These are phyloP conservation scores for Hippoglossus stenolepis DNA, from an alignment of 2,113 vertebrate genomes.

Conservation along the genomic window DNA sequence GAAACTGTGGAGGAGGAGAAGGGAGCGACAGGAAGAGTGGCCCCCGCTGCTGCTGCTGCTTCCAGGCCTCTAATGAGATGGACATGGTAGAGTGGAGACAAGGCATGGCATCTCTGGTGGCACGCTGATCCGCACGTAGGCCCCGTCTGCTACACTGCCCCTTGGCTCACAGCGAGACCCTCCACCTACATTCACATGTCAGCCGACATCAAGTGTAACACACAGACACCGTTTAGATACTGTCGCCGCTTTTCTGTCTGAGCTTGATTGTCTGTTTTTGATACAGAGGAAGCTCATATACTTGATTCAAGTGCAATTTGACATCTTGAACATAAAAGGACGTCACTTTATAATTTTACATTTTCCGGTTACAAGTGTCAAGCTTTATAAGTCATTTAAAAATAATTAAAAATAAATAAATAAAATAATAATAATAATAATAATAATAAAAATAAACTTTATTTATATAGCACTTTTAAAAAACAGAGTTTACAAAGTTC, in stretches of 20 bases:
- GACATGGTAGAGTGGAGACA: constrained; percentile 54
- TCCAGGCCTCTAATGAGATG: constrained; percentile 33
- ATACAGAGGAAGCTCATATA: background rate
- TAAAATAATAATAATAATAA: too few relatives aligned
- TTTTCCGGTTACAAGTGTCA: too few relatives aligned
- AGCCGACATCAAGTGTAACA: background rate
- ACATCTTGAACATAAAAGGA: too few relatives aligned
- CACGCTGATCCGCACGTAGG: constrained; percentile 62
- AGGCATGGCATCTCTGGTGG: constrained; percentile 56
- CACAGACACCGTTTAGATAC: constrained; percentile 31
- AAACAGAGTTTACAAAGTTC: too few relatives aligned
- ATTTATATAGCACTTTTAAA: too few relatives aligned
- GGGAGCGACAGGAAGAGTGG: background rate
- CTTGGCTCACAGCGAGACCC: constrained; percentile 12
- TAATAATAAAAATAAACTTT: too few relatives aligned
- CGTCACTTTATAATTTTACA: too few relatives aligned
- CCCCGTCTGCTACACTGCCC: constrained; percentile 17
- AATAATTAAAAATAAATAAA: too few relatives aligned
- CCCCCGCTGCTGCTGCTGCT: constrained; percentile 5
- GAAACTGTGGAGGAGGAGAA: background rate
- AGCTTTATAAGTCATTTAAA: too few relatives aligned
- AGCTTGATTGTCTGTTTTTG: background rate
- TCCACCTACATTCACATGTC: constrained; percentile 23
- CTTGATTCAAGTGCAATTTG: too few relatives aligned
- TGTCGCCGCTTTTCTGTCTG: background rate